Base-by-base conservation (phyloP, 2,888 invertebrate genomes). In the Drosophila recens region DNA sequence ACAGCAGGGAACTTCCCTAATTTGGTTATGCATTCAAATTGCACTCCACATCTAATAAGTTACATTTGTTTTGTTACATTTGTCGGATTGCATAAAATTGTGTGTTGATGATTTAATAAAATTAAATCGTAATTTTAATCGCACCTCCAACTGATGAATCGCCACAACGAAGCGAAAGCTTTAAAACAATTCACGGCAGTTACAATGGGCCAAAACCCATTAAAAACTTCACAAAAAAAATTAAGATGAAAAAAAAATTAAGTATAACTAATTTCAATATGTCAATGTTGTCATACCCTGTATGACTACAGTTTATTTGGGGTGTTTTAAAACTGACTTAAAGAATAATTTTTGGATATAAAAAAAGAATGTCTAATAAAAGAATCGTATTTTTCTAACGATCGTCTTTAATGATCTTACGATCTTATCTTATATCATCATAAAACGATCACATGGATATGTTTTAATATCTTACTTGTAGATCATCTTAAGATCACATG, bases 81-180 rank as follows among this genome's bases (percentile, higher is more conserved):
- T 81, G 67, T 30, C 67, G 43, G 67, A 65, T 86, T 86, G 88
- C 89, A 83, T 89, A 88, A 82, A 80, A 34, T 36, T 17, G 34
- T 17, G 27, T 82, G 27, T 82, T 86, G 86, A 86, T 86, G 90
- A 89, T 89, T 86, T 88, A 89, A 86, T 88, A 73, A 89, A 89
- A 88, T 74, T 86, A 87, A 85, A 72, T 79, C 77, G 72, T 89
- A 79, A 87, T 87, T 87, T 89, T 89, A 87, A 89, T 84, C 67
- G 82, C 76, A 63, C 67, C 62, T 42, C 59, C 79, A 70, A 43
- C 64, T 58, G 64, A 75, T 75, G 79, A 48, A 75, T 46, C 36
- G 63, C 58, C 40, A 34, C 42, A 59, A 79, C 61, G 36, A 9
- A 61, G 82, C 89, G 84, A 82, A 82, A 88, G 82, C 87, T 62